Conservation (phyloP, 2,113 vertebrate genomes). For the Ceyx cyanopectus region DNA sequence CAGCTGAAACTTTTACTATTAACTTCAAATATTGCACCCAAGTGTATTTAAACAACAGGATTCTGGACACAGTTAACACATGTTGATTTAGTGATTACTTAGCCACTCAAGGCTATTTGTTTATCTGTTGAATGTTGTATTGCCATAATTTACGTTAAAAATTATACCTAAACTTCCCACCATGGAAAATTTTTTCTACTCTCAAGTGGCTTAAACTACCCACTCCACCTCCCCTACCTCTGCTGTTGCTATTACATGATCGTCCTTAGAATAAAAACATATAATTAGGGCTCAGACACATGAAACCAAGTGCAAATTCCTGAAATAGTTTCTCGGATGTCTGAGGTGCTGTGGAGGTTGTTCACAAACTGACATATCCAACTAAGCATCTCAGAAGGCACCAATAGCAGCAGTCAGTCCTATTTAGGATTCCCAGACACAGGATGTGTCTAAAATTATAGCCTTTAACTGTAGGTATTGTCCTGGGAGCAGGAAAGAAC, state of each 20-base stretch:
- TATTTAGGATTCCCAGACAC: neutral
- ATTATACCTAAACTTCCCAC: neutral
- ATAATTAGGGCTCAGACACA: neutral
- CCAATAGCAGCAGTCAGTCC: neutral
- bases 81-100: neutral
- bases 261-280: neutral
- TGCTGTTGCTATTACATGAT: neutral
- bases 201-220: neutral
- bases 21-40: neutral
- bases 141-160: neutral
- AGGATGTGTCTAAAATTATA: neutral
- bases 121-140: neutral
- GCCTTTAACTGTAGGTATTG: neutral
- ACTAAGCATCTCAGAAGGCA: neutral
- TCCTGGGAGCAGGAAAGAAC: neutral
- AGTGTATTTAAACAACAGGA: neutral
- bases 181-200: neutral
- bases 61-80: neutral
- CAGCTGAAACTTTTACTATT: neutral
- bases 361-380: neutral
- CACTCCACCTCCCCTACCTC: neutral
- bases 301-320: neutral
- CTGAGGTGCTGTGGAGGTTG: neutral
- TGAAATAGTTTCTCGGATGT: neutral
- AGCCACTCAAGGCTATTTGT: neutral